Evolutionary conservation across 2,888 invertebrate genomes (phyloP), one percentile per base, ranked within the genome.

Genomic region (Drosophila algonquin): DNA sequence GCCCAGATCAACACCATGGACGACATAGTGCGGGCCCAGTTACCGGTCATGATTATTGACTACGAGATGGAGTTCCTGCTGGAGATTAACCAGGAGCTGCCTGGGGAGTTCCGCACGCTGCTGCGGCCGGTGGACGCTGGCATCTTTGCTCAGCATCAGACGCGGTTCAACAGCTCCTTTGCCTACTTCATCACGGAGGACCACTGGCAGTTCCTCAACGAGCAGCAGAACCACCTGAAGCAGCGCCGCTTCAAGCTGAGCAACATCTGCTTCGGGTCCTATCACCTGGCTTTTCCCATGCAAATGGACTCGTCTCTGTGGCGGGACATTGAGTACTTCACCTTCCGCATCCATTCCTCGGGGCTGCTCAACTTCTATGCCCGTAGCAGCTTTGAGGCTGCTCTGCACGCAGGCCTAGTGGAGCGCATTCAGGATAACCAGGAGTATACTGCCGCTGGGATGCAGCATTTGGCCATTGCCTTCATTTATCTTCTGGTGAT

Each of bases 201-300:
- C 5, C 79, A 76, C 30, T 91, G 91, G 91, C 73, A 79, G 35
- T 90, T 90, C 30, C 58, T 90, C 10, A 64, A 85, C 7, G 64
- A 73, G 5, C 82, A 85, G 47, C 90, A 90, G 58, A 63, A 68
- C 7, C 81, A 86, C 30, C 48, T 90, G 32, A 79, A 80, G 53
- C 81, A 81, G n/a, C 75, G 76, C 0, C 68, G 73, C 3, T 91
- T 91, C 46, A 89, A 88, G 24, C 75, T 89, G n/a, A 80, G 82
- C 53, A 78, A 82, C 59, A 90, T 91, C 14, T 91, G 91, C 60
- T 91, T 91, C 10, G 91, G 91, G 4, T 82, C 89, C 32, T 91
- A 56, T 57, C 90, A 60, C 30, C 53, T 90, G 52, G 80, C 83
- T 14, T 88, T 81, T 63, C 91, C 91, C 0, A 80, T 91, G 62